phyloP scores from a whole-genome alignment of 2,888 invertebrate species.

The Salticus scenicus region DNA sequence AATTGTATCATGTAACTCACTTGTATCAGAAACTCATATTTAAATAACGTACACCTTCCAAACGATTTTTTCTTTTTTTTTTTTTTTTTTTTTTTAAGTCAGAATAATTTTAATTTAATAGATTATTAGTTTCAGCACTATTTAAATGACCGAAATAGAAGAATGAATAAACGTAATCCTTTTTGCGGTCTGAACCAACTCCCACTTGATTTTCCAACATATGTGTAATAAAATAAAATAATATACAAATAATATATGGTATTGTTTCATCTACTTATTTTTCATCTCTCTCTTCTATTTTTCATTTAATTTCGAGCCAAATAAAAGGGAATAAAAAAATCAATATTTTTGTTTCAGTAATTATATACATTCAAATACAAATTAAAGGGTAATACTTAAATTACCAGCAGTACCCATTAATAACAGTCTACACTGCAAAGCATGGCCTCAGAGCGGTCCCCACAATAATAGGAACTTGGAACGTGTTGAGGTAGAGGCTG shows the following conservation, averaged over 20 bases:
- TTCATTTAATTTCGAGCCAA: no score
- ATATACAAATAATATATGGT: background rate
- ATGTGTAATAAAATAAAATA: background rate
- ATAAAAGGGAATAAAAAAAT: no score
- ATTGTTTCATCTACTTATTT: background rate
- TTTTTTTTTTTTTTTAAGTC: no score
- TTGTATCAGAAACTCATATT: no score
- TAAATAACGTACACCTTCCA: no score
- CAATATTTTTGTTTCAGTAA: background rate
- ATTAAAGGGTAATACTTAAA: background rate
- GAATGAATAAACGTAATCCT: no score
- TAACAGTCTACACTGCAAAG: background rate
- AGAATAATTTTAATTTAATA: no score
- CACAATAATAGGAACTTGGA: constrained; percentile 68
- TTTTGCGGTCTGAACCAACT: background rate
- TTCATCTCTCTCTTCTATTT: background rate
- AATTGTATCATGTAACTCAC: no score
- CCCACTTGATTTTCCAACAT: background rate
- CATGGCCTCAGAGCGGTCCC: constrained; percentile 17
- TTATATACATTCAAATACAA: background rate
- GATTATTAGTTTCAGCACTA: no score
- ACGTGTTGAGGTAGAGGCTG: constrained; percentile 49
- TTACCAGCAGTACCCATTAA: no score
- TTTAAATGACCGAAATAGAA: no score
- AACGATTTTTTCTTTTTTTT: no score